phyloP scores from a whole-genome alignment of 2,888 invertebrate species.

The Tubiluchus corallicola region DNA sequence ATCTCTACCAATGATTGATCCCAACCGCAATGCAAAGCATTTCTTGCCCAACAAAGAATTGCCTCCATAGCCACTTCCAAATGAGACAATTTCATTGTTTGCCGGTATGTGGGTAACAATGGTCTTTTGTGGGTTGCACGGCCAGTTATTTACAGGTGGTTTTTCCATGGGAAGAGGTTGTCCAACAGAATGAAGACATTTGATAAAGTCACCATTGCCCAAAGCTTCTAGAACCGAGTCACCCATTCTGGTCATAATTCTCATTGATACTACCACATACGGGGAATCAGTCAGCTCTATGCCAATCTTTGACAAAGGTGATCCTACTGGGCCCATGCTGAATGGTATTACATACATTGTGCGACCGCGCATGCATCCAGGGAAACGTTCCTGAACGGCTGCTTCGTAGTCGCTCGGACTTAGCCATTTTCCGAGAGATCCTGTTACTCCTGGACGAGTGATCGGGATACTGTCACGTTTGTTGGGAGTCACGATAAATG shows the following conservation, averaged over 20 bases:
- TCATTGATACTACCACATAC: slow-evolving; percentile 95
- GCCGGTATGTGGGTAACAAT: slow-evolving; percentile 75
- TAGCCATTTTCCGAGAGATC: slow-evolving; percentile 83
- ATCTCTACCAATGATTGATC: slow-evolving; percentile 77
- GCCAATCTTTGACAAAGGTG: slow-evolving; percentile 84
- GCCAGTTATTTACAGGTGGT: slow-evolving; percentile 49
- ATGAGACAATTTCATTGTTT: slow-evolving; percentile 68
- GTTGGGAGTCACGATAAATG: slow-evolving; percentile 76
- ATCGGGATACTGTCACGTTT: slow-evolving; percentile 64
- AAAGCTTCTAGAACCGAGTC: slow-evolving; percentile 36
- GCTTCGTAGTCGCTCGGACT: slow-evolving; percentile 57
- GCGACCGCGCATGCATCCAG: slow-evolving; percentile 43
- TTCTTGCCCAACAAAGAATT: slow-evolving; percentile 93
- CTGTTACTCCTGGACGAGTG: slow-evolving; percentile 55
- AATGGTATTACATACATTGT: too few relatives aligned
- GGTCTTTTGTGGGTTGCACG: slow-evolving; percentile 85
- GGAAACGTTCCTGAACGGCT: slow-evolving; percentile 48
- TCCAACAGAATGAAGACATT: slow-evolving; percentile 87
- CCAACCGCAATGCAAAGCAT: slow-evolving; percentile 87
- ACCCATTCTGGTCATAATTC: slow-evolving; percentile 90
- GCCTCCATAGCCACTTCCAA: too few relatives aligned
- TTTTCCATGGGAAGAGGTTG: slow-evolving; percentile 43
- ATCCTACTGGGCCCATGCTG: slow-evolving; percentile 95
- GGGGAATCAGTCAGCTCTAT: slow-evolving; percentile 90
- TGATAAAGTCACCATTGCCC: slow-evolving; percentile 50